phyloP scores from a whole-genome alignment of 2,888 invertebrate genomes.

The Eustalomyia histrio region DNA sequence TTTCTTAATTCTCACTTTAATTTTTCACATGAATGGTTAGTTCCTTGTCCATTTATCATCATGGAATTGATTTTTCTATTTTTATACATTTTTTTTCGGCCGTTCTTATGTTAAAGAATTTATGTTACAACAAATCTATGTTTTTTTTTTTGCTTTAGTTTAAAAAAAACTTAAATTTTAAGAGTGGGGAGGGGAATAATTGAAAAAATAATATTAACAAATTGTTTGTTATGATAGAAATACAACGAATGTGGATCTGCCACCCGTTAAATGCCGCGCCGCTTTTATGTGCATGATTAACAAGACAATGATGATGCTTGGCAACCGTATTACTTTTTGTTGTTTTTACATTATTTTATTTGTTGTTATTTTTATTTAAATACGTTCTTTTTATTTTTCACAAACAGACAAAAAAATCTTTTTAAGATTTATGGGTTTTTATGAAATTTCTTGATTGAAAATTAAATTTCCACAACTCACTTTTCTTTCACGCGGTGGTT shows the following conservation, averaged over 20 bases:
- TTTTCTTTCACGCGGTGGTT: slow-evolving; percentile 49
- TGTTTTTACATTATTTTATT: slow-evolving; percentile 48
- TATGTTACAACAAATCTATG: slow-evolving; percentile 46
- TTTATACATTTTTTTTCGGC: slow-evolving; percentile 56
- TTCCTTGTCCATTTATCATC: slow-evolving; percentile 57
- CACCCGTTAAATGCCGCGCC: slow-evolving; percentile 50
- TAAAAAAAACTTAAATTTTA: slow-evolving; percentile 1
- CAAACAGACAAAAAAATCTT: slow-evolving; percentile 39
- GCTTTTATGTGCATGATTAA: slow-evolving; percentile 50
- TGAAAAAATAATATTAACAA: slow-evolving; percentile 35
- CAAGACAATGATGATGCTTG: slow-evolving; percentile 56
- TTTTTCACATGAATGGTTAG: slow-evolving; percentile 55
- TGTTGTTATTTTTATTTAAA: slow-evolving; percentile 55
- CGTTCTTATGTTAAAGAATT: slow-evolving; percentile 61
- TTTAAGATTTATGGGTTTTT: slow-evolving; percentile 30
- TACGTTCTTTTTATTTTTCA: slow-evolving; percentile 31
- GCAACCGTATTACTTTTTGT: slow-evolving; percentile 36
- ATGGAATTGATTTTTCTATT: slow-evolving; percentile 69
- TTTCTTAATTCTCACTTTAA: background rate
- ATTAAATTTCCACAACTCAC: slow-evolving; percentile 31
- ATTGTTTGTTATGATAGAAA: slow-evolving; percentile 55
- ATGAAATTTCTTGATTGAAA: slow-evolving; percentile 22
- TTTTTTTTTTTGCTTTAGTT: slow-evolving; percentile 4
- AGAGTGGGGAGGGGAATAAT: slow-evolving; percentile 29
- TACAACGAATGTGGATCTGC: slow-evolving; percentile 35